Evolutionary conservation across 2,888 invertebrate genomes (phyloP).

Genomic region (Nomada ruficornis): DNA sequence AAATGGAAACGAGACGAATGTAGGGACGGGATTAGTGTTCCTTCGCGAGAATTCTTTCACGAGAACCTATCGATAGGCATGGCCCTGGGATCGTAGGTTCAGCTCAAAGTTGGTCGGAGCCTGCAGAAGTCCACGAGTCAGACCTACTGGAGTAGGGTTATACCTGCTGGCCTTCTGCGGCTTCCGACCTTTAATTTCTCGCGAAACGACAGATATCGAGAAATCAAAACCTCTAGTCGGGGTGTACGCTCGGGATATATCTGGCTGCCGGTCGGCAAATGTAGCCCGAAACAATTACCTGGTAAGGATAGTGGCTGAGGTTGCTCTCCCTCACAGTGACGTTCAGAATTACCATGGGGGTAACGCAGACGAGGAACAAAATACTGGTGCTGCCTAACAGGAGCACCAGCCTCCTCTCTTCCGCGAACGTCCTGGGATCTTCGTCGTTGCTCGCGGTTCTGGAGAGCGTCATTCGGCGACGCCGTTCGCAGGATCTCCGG

Average conservation of each 20-base stretch:
- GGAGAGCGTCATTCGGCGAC: slow-evolving; percentile 88
- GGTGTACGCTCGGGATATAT: no score
- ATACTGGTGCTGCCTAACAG: slow-evolving; percentile 89
- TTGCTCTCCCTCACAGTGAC: slow-evolving; percentile 88
- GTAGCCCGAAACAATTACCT: slow-evolving; percentile 83
- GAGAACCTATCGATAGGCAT: neutral
- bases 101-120: neutral
- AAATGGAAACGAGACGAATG: neutral
- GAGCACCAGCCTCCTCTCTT: slow-evolving; percentile 88
- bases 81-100: no score
- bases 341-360: slow-evolving; percentile 90
- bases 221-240: no score
- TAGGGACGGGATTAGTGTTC: no score
- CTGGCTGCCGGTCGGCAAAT: no score
- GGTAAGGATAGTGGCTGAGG: slow-evolving; percentile 87
- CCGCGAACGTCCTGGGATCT: slow-evolving; percentile 88
- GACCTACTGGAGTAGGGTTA: no score
- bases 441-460: slow-evolving; percentile 87
- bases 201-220: no score
- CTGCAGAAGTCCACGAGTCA: no score
- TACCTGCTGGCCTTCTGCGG: no score
- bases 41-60: neutral
- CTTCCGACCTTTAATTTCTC: no score
- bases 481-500: slow-evolving; percentile 87
- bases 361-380: slow-evolving; percentile 89